These are phyloP conservation scores for Marasmarcha lunaedactyla DNA, from an alignment of 2,888 invertebrate species.

Conservation along the genomic window DNA sequence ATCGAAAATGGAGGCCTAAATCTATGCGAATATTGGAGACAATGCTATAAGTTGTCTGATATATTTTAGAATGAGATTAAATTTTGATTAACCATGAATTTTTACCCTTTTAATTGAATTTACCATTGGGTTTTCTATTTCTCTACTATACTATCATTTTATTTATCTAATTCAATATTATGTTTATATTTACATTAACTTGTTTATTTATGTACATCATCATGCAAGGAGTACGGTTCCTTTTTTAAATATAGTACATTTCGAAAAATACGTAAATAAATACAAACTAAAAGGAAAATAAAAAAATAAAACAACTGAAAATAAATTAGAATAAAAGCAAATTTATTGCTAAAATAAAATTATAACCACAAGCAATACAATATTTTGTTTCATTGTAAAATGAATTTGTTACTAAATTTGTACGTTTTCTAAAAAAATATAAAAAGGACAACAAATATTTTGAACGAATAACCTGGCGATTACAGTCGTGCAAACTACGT, in stretches of 20 bases:
- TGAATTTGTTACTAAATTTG: conserved; percentile 50
- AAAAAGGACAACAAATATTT: conserved; percentile 21
- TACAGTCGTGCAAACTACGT: background rate
- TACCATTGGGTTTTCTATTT: conserved; percentile 31
- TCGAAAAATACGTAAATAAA: conserved; percentile 30
- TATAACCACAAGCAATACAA: conserved; percentile 63
- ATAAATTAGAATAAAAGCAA: conserved; percentile 63
- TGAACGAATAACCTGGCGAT: no score
- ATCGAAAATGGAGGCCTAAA: conserved; percentile 36
- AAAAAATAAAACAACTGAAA: conserved; percentile 43
- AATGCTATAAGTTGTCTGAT: conserved; percentile 34
- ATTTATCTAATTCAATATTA: conserved; percentile 29
- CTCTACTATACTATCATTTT: conserved; percentile 32
- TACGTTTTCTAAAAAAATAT: conserved; percentile 54
- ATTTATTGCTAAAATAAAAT: conserved; percentile 69
- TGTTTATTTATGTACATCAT: conserved; percentile 43
- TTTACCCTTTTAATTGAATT: conserved; percentile 29
- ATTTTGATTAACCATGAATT: conserved; percentile 47
- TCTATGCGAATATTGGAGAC: conserved; percentile 31
- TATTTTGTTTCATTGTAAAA: conserved; percentile 41
- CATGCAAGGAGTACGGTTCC: conserved; percentile 71
- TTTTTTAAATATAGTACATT: conserved; percentile 42
- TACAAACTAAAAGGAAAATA: conserved; percentile 28
- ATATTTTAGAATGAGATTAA: conserved; percentile 38
- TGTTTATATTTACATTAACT: conserved; percentile 44